These are phyloP conservation scores for Gallirallus australis DNA, from an alignment of 2,797 vertebrate species.

Conservation along the genomic window DNA sequence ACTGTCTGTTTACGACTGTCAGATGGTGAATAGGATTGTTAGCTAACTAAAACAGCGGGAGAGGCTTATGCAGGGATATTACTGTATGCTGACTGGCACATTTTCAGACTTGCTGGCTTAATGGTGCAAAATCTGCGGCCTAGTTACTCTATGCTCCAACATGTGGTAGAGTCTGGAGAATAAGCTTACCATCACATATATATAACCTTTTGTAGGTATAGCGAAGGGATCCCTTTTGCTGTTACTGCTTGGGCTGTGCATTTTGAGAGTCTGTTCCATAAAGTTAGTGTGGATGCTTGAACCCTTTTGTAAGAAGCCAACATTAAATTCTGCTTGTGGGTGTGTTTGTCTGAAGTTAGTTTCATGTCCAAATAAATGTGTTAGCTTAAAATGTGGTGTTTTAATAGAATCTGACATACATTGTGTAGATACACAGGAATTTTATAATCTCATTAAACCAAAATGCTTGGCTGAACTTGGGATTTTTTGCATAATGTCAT, in stretches of 20 bases:
- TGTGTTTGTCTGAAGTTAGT: background rate
- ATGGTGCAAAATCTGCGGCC: background rate
- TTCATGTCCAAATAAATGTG: background rate
- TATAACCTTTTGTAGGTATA: background rate
- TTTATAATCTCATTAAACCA: background rate
- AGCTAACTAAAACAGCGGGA: background rate
- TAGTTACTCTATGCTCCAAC: background rate
- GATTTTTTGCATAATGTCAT: background rate
- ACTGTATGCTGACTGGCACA: background rate
- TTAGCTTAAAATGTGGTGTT: background rate
- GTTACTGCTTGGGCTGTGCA: background rate
- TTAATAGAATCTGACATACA: background rate
- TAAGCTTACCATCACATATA: background rate
- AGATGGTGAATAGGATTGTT: background rate
- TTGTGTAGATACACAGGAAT: background rate
- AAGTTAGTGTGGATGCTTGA: background rate
- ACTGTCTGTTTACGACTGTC: background rate
- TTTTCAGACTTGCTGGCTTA: background rate
- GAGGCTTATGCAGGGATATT: background rate
- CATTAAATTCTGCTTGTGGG: background rate
- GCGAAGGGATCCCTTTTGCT: background rate
- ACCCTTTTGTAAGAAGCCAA: background rate
- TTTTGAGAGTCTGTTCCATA: background rate
- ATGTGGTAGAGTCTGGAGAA: background rate
- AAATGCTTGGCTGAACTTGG: background rate